phyloP scores from a whole-genome alignment of 1,140 invertebrate genomes.

The Aleiodes sp. region DNA sequence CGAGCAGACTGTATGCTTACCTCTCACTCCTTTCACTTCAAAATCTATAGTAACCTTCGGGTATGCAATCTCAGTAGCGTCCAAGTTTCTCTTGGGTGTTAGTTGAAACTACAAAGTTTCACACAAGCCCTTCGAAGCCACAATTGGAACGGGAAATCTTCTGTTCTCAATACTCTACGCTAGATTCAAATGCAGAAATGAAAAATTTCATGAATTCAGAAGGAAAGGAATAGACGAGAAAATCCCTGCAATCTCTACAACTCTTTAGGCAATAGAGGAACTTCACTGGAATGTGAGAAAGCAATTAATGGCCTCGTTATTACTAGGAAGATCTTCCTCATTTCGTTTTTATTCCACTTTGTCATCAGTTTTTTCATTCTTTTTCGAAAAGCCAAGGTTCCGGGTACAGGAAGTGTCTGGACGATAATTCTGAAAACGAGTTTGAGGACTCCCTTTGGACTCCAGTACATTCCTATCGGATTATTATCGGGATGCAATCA shows the following conservation, averaged over 20 bases:
- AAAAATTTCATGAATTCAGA: no score
- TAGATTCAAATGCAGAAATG: no score
- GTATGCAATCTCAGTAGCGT: conserved; percentile 10
- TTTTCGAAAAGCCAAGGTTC: background rate
- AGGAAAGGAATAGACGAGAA: no score
- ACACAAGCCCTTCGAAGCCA: no score
- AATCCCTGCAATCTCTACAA: no score
- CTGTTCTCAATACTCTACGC: no score
- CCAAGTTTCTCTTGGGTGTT: conserved; percentile 20
- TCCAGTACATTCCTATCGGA: conserved; percentile 43
- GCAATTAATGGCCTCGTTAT: conserved; percentile 26
- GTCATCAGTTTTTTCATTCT: no score
- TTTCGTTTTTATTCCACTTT: no score
- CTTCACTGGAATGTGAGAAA: background rate
- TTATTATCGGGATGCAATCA: conserved; percentile 50
- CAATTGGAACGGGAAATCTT: background rate
- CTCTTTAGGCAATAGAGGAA: no score
- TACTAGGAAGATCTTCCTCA: background rate
- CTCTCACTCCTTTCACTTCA: background rate
- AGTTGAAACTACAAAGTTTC: background rate
- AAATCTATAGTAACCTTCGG: background rate
- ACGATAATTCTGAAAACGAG: conserved; percentile 24
- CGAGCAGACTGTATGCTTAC: background rate
- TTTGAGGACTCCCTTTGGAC: conserved; percentile 23
- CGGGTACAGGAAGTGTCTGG: conserved; percentile 10